Conservation (phyloP, 2,888 invertebrate genomes). For the Erynnis tages region DNA sequence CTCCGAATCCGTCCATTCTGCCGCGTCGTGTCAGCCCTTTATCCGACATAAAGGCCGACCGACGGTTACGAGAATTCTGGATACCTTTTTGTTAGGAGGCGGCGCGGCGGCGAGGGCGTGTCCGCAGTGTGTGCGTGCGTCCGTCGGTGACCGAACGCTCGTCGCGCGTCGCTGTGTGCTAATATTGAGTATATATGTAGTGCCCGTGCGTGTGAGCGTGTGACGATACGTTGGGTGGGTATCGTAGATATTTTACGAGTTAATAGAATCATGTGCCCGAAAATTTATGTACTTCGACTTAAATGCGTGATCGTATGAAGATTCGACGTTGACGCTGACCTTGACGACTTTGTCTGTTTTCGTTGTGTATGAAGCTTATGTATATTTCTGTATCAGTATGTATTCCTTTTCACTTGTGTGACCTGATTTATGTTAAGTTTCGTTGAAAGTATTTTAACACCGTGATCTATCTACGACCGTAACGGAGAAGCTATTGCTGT, state of each 20-base stretch:
- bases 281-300: slow-evolving; percentile 29
- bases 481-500: slow-evolving; percentile 30
- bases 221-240: slow-evolving; percentile 44
- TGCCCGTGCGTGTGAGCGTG: slow-evolving; percentile 40
- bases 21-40: slow-evolving; percentile 33
- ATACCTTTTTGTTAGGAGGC: slow-evolving; percentile 49
- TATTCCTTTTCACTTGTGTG: slow-evolving; percentile 72
- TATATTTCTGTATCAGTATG: slow-evolving; percentile 33
- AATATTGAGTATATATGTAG: slow-evolving; percentile 5
- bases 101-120: too few species aligned
- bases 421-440: slow-evolving; percentile 81
- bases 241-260: slow-evolving; percentile 56
- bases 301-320: not conserved
- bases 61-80: slow-evolving; percentile 46
- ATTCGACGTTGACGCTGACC: slow-evolving; percentile 31
- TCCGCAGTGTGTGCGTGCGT: slow-evolving; percentile 36
- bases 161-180: slow-evolving; percentile 35
- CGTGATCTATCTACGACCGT: slow-evolving; percentile 47
- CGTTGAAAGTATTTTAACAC: slow-evolving; percentile 53
- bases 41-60: slow-evolving; percentile 41
- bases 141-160: slow-evolving; percentile 23
- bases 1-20: slow-evolving; percentile 26
- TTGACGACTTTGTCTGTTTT: slow-evolving; percentile 39
- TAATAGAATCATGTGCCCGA: slow-evolving; percentile 48
- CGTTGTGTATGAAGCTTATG: slow-evolving; percentile 34